A percentile compares a stretch with the other conserved stretches of the same genome.
Evolutionary conservation across 1,140 invertebrate genomes (phyloP).

Genomic region (Globodera rostochiensis): DNA sequence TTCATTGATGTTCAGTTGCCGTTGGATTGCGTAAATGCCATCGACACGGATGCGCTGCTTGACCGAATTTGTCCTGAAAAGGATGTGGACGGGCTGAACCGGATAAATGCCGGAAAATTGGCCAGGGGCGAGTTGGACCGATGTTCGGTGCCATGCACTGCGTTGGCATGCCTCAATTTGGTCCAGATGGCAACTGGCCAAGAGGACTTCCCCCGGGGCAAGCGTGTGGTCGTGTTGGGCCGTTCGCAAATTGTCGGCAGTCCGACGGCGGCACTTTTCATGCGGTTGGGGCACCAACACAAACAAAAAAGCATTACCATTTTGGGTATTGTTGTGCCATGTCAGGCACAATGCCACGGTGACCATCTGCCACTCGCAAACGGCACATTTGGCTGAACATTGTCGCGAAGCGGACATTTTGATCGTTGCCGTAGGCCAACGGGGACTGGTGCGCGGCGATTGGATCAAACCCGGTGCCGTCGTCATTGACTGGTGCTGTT

Average conservation of each 20-base stretch:
- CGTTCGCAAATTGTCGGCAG: constrained; percentile 96
- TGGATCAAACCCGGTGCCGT: constrained; percentile 98
- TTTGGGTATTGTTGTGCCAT: not conserved
- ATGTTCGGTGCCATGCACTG: constrained; percentile 59
- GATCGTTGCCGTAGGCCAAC: constrained; percentile 88
- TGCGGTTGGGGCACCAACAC: constrained; percentile 75
- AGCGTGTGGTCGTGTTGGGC: constrained; percentile 87
- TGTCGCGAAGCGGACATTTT: constrained; percentile 82
- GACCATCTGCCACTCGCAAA: constrained; percentile 87
- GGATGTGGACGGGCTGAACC: constrained; percentile 63
- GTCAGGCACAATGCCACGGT: constrained; percentile 68
- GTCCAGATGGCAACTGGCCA: constrained; percentile 60
- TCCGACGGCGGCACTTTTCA: constrained; percentile 87
- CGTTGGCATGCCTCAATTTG: constrained; percentile 60
- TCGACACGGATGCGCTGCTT: constrained; percentile 56
- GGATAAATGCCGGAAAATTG: constrained; percentile 50
- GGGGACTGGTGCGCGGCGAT: constrained; percentile 86
- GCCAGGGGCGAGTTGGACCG: constrained; percentile 57
- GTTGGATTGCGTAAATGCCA: constrained; percentile 51
- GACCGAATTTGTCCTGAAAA: constrained; percentile 58
- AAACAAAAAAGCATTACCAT: not conserved
- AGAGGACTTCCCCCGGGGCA: constrained; percentile 75
- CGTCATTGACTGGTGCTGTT: constrained; percentile 85
- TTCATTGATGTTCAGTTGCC: constrained; percentile 53
- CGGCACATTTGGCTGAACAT: constrained; percentile 67